Evolutionary conservation across 1,140 invertebrate genomes (phyloP), one percentile per base, ranked within the genome.

Genomic region (Rhyzopertha dominica): DNA sequence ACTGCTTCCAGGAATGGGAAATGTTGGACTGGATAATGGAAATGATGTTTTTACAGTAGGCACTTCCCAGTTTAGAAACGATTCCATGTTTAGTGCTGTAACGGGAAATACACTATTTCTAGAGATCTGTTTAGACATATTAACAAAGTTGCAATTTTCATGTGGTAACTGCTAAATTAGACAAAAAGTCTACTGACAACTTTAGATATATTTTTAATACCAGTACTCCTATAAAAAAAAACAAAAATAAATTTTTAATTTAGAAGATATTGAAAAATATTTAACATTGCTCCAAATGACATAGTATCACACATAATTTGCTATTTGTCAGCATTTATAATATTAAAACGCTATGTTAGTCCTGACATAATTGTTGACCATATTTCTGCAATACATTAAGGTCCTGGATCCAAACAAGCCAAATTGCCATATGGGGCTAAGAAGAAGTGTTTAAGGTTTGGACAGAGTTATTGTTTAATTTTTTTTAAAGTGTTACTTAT

Each of bases 41-140:
- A 45, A 23, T 17, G 43, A 24, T 24, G 54, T 44, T 40, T 53
- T 59, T 5, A 50, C 39, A n/a, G 50, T 32, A 39, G 57, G 51
- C 14, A 63, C 13, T 35, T 65, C 61, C 40, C 54, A 55, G 32
- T 59, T 63, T 32, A 63, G 30, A 26, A 63, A 55, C 7, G 59
- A 47, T 35, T 58, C 53, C 18, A 65, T 51, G 34, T 62, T 54
- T 25, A 63, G 47, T 31, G 58, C 61, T 63, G 35, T 36, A 54
- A 49, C 34, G 3, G 28, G 28, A 19, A 37, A 26, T 13, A 5
- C 16, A 5, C 10, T 35, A 35, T 30, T 5, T 5, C 16, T 30
- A 42, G 23, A 20, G 16, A 43, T 14, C 13, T 12, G n/a, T n/a
- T 23, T 2, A 17, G 19, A 17, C 14, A 16, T 18, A n/a, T 10